Evolutionary conservation across 2,888 invertebrate species (phyloP).

Genomic region (Gymnoscelis rufifasciata): DNA sequence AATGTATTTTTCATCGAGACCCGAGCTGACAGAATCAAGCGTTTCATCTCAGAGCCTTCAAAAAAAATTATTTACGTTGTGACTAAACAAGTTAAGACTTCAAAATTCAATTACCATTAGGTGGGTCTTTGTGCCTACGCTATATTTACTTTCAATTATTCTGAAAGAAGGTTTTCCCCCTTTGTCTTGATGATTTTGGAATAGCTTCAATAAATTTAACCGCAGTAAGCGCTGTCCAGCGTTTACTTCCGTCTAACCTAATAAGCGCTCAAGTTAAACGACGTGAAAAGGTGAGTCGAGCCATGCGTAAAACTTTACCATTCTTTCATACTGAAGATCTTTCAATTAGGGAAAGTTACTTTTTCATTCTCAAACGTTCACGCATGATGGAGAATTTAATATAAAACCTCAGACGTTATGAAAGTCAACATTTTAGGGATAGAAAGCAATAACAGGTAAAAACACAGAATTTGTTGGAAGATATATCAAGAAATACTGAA

Average conservation of each 20-base stretch:
- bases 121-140: no score
- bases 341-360: slow-evolving; percentile 27
- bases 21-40: no score
- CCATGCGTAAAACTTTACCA: slow-evolving; percentile 13
- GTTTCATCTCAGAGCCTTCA: no score
- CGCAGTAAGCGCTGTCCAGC: slow-evolving; percentile 27
- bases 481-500: no score
- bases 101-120: no score
- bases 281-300: slow-evolving; percentile 33
- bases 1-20: no score
- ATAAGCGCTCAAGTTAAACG: slow-evolving; percentile 36
- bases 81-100: no score
- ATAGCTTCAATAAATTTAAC: slow-evolving; percentile 14
- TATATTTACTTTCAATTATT: no score
- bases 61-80: no score
- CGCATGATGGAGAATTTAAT: not conserved
- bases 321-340: slow-evolving; percentile 25
- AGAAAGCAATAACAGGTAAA: no score
- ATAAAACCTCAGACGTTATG: not conserved
- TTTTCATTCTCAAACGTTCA: slow-evolving; percentile 9
- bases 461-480: no score
- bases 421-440: not conserved
- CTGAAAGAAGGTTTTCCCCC: no score
- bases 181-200: not conserved
- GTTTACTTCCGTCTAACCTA: slow-evolving; percentile 31